These are phyloP conservation scores for Drosophila seguyi DNA, from an alignment of 1,140 invertebrate genomes.

Conservation along the genomic window DNA sequence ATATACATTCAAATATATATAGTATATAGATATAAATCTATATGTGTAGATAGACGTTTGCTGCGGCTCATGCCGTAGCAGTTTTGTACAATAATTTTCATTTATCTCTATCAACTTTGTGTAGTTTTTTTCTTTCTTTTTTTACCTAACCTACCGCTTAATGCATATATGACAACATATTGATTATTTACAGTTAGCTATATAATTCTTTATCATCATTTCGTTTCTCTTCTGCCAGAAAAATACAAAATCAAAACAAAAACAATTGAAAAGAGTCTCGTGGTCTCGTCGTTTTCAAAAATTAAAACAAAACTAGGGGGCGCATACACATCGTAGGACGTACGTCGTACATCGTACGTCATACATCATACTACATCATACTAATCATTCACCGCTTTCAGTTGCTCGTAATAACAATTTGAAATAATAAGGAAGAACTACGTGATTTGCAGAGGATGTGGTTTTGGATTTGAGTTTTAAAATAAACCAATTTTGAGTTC, in stretches of 20 bases:
- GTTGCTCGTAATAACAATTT: conserved; percentile 50
- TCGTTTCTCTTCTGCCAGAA: conserved; percentile 56
- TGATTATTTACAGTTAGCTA: conserved; percentile 59
- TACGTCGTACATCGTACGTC: conserved; percentile 13
- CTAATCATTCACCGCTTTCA: conserved; percentile 5
- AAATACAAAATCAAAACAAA: conserved; percentile 72
- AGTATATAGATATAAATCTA: conserved; percentile 54
- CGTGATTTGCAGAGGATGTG: conserved; percentile 53
- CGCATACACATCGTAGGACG: conserved; percentile 2
- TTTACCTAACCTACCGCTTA: conserved; percentile 70
- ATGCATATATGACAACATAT: conserved; percentile 78
- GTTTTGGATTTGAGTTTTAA: conserved; percentile 11
- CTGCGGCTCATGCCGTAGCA: conserved; percentile 48
- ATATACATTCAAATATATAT: conserved; percentile 59
- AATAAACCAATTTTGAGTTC: conserved; percentile 19
- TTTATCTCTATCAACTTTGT: conserved; percentile 75
- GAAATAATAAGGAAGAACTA: conserved; percentile 78
- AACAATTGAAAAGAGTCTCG: conserved; percentile 80
- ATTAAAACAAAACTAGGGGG: conserved; percentile 60
- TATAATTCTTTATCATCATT: conserved; percentile 44
- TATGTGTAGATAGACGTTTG: conserved; percentile 54
- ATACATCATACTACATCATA: conserved; percentile 16
- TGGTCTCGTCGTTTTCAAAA: conserved; percentile 76
- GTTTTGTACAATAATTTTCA: conserved; percentile 80
- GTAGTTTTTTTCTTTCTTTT: conserved; percentile 36